These are phyloP conservation scores for Drosophila parvula DNA, from an alignment of 1,140 invertebrate genomes.

Conservation along the genomic window DNA sequence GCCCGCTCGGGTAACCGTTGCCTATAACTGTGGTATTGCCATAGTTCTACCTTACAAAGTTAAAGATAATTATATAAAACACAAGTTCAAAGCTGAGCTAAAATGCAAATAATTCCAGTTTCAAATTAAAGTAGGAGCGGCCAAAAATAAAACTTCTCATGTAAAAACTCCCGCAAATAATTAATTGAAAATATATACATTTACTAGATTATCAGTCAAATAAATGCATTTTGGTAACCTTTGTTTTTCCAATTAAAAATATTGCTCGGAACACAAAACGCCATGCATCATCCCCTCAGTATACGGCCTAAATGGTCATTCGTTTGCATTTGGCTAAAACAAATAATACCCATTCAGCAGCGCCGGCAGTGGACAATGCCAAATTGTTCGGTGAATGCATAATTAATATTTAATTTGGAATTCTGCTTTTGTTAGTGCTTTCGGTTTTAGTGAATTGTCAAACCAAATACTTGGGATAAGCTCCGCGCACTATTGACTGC, in stretches of 20 bases:
- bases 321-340: conserved; percentile 18
- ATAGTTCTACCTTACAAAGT: too few relatives aligned
- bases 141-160: too few relatives aligned
- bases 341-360: conserved; percentile 30
- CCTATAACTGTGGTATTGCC: too few relatives aligned
- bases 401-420: conserved; percentile 70
- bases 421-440: conserved; percentile 51
- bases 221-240: neutral
- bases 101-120: too few relatives aligned
- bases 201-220: neutral
- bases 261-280: neutral
- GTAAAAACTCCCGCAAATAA: too few relatives aligned
- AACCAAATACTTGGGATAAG: conserved; percentile 72
- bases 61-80: too few relatives aligned
- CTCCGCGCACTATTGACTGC: conserved; percentile 62
- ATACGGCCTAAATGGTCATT: conserved; percentile 27
- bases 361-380: conserved; percentile 21
- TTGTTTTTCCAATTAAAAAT: neutral
- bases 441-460: conserved; percentile 64
- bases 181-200: neutral
- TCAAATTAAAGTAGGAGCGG: too few relatives aligned
- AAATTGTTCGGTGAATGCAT: conserved; percentile 54
- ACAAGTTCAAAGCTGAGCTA: too few relatives aligned
- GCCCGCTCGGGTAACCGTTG: too few relatives aligned
- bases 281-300: neutral